A percentile compares a stretch with the other conserved stretches of the same genome.
Evolutionary conservation across 2,888 invertebrate genomes (phyloP).

Genomic region (Lasioglossum villosulum): DNA sequence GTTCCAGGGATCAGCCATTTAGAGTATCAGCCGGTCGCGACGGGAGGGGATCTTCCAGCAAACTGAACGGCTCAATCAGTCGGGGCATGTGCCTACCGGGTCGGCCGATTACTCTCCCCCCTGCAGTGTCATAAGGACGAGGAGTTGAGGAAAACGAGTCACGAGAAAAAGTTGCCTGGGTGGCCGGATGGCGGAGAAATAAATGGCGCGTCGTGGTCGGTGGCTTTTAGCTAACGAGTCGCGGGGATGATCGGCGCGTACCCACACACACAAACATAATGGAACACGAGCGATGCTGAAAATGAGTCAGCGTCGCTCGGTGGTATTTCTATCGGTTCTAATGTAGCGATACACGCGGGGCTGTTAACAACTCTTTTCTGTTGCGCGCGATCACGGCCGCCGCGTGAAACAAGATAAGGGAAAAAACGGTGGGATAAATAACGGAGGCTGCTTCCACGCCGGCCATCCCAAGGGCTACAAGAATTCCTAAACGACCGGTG

Average conservation of each 20-base stretch:
- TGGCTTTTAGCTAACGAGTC: slow-evolving; percentile 39
- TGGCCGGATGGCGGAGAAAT: slow-evolving; percentile 17
- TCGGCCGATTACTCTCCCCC: slow-evolving; percentile 17
- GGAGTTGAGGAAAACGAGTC: slow-evolving; percentile 25
- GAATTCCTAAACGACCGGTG: slow-evolving; percentile 65
- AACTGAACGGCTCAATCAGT: slow-evolving; percentile 30
- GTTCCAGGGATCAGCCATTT: slow-evolving; percentile 17
- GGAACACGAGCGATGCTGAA: neutral
- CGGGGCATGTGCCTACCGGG: neutral
- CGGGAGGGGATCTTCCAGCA: neutral
- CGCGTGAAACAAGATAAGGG: slow-evolving; percentile 69
- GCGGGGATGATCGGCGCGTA: neutral
- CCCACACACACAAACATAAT: neutral
- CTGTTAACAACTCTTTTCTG: slow-evolving; percentile 69
- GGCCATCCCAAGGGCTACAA: slow-evolving; percentile 40
- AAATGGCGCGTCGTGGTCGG: slow-evolving; percentile 32
- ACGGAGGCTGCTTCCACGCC: slow-evolving; percentile 49
- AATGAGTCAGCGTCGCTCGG: slow-evolving; percentile 35
- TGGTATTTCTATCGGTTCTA: slow-evolving; percentile 60
- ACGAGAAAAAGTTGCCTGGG: slow-evolving; percentile 22
- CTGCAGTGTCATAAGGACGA: slow-evolving; percentile 1
- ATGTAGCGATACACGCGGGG: slow-evolving; percentile 51
- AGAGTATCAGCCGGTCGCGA: neutral
- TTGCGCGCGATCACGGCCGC: slow-evolving; percentile 43
- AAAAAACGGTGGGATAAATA: slow-evolving; percentile 67